These are phyloP conservation scores for Prionailurus bengalensis DNA, from an alignment of 2,113 vertebrate genomes.

Conservation along the genomic window DNA sequence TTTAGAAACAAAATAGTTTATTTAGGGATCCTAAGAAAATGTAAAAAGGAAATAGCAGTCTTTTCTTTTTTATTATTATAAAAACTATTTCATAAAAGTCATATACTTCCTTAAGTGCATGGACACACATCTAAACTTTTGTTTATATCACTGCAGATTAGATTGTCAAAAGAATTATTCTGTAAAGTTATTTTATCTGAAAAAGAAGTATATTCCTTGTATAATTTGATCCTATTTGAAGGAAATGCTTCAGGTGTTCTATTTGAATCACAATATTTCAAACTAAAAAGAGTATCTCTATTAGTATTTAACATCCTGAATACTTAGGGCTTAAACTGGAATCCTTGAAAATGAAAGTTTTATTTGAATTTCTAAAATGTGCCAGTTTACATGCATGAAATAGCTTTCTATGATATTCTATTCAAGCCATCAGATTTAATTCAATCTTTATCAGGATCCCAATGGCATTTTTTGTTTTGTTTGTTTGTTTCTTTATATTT, in stretches of 20 bases:
- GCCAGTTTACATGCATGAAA: background rate
- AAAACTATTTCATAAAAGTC: background rate
- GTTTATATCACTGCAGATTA: background rate
- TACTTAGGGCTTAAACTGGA: background rate
- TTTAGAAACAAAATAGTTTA: background rate
- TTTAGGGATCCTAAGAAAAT: background rate
- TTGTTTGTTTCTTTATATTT: too few species aligned
- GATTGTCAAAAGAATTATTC: conserved; percentile 5
- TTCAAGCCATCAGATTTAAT: background rate
- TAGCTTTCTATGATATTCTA: background rate
- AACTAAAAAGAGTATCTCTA: conserved; percentile 17
- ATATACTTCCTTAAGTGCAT: background rate
- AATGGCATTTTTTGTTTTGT: background rate
- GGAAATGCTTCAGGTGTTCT: conserved; percentile 15
- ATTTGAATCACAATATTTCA: background rate
- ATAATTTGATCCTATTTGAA: background rate
- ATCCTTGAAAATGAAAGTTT: background rate
- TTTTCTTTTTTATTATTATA: background rate
- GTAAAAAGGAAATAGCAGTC: background rate
- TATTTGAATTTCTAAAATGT: conserved; percentile 3
- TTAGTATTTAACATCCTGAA: background rate
- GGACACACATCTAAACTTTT: background rate
- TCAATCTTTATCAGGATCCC: background rate
- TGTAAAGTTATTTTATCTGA: background rate
- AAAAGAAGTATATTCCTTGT: background rate